Evolutionary conservation across 2,797 vertebrate species (phyloP), one percentile per base, ranked within the genome.

Genomic region (Lacerta viridis): DNA sequence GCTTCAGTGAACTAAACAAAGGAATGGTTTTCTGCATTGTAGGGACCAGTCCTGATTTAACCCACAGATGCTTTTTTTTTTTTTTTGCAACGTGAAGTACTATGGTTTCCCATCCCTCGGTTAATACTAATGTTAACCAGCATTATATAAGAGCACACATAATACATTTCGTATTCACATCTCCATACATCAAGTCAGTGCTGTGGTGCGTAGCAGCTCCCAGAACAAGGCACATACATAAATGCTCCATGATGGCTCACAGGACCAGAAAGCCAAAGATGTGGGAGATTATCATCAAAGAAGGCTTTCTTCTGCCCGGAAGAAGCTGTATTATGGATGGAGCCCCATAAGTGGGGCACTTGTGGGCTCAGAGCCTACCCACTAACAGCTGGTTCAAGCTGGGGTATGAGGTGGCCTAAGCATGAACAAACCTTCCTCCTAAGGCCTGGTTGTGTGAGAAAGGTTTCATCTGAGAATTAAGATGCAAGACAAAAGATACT

Each of bases 71-170:
- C 50, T 55, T 27, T 36, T 72, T 25, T 27, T 36, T 72, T 25
- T 29, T 85, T 50, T 85, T 50, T 72, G 36, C 78, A 59, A 41
- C 4, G 4, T 75, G 41, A 81, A 77, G 23, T 33, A 66, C 29
- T 20, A 5, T 66, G 20, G 5, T 27, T 80, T 36, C 59, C 39
- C 46, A 55, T 86, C 46, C 72, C 43, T 82, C 59, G 61, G n/a
- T 82, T 86, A 86, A 76, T 68, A n/a, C 84, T 71, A 89, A 82
- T 75, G 80, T 83, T 88, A 88, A 78, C 87, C 87, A 84, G 76
- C 82, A 88, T 86, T 89, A 69, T 81, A 61, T 82, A 86, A 86
- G 71, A 86, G 15, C 61, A 43, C 74, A 75, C n/a, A 83, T 4
- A 61, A 64, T 76, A 71, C 20, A 6, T 66, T 86, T 80, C 78